Percentiles rank a stretch among this genome's conserved stretches.
Evolutionary conservation across 2,113 vertebrate species (phyloP).

Genomic region (Rhinogobius similis): DNA sequence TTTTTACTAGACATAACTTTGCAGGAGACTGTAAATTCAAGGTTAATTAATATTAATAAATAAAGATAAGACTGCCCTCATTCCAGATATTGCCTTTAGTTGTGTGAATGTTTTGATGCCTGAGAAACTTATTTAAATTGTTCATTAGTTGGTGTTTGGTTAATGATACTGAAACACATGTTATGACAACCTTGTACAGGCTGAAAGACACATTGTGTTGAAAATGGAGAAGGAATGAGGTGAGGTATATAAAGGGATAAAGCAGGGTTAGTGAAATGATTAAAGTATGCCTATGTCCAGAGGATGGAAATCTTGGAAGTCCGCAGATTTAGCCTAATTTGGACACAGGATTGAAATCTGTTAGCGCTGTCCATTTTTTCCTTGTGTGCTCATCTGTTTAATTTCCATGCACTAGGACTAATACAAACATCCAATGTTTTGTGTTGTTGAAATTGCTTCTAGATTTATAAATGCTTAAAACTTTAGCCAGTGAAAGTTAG

Average conservation of each 20-base stretch:
- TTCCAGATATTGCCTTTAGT: constrained; percentile 18
- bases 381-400: background rate
- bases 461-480: background rate
- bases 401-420: background rate
- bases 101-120: constrained; percentile 3
- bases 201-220: too few relatives aligned
- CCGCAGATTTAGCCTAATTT: constrained; percentile 58
- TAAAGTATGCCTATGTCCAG: background rate
- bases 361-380: constrained; percentile 15
- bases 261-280: background rate
- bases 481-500: background rate
- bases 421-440: background rate
- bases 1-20: constrained; percentile 13
- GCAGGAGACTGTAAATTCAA: constrained; percentile 43
- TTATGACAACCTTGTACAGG: too few relatives aligned
- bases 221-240: too few relatives aligned
- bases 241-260: too few relatives aligned
- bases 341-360: constrained; percentile 27
- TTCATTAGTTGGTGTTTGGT: too few relatives aligned
- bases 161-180: too few relatives aligned
- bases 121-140: background rate
- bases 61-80: constrained; percentile 33
- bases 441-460: background rate
- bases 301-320: constrained; percentile 6
- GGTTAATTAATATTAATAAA: constrained; percentile 60